Evolutionary conservation across 2,797 vertebrate species (phyloP), one percentile per base, ranked within the genome.

Genomic region (Enteromius unitaeniatus): DNA sequence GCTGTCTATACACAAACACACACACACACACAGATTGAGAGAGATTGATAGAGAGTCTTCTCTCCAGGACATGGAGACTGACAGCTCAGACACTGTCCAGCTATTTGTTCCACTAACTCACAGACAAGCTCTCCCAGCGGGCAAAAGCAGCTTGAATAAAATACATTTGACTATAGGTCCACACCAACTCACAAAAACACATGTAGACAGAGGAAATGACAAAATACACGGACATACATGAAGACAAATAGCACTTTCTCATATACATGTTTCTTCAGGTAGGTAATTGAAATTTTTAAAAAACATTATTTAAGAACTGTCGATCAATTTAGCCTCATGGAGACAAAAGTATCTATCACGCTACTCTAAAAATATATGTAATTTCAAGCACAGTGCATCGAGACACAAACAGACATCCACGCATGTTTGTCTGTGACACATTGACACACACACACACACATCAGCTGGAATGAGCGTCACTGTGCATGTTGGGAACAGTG

Each of bases 51-150:
- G 62, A 65, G 47, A 79, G 83, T 40, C 47, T 74, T n/a, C 40
- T 65, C 45, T 75, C 37, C 60, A 62, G 34, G 58, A 78, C 55
- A 82, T 65, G 58, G 45, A 74, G 81, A 62, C 75, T 78, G 78
- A 86, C 86, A 86, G 76, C 58, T 86, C 73, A 78, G 78, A 83
- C 79, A 81, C 74, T 75, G 42, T 67, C 31, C 60, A 81, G 85
- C 70, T 74, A 84, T 86, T 85, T 87, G 81, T 87, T 80, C 82
- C 42, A 73, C 83, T 84, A 70, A 80, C 81, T 85, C 60, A 3
- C 76, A 73, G 60, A 51, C 65, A 80, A 65, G 31, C 42, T 60
- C 34, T 65, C 75, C 70, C 78, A 76, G 79, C 10, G n/a, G 79
- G 82, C 53, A 85, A 70, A 84, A 64, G 64, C 85, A 77, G 55